Conservation (phyloP, 2,113 vertebrate genomes). For the Alligator sinensis region DNA sequence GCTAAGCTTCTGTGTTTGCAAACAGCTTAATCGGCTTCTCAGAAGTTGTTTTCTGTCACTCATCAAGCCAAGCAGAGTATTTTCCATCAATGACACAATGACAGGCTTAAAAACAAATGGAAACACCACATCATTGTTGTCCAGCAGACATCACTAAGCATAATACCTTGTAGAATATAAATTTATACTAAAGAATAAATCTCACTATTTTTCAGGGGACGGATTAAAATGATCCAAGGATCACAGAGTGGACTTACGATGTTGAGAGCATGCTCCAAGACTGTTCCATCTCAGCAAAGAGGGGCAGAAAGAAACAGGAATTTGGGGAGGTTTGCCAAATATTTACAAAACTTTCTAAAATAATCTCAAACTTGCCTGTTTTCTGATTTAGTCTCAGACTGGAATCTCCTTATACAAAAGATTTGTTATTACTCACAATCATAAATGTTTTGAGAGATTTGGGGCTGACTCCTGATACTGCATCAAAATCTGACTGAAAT, state of each 20-base stretch:
- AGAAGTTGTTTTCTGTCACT: constrained; percentile 56
- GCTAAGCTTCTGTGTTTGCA: constrained; percentile 22
- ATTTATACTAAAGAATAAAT: constrained; percentile 55
- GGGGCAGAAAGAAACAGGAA: constrained; percentile 21
- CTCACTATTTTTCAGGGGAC: constrained; percentile 34
- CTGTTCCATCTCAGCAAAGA: constrained; percentile 9
- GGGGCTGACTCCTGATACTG: neutral
- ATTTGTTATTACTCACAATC: neutral
- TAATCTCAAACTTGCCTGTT: neutral
- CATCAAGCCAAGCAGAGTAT: constrained; percentile 43
- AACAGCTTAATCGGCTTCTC: constrained; percentile 39
- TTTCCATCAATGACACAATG: constrained; percentile 39
- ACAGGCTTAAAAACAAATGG: constrained; percentile 59
- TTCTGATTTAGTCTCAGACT: neutral
- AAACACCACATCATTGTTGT: constrained; percentile 25
- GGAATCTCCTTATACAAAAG: neutral
- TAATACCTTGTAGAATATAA: constrained; percentile 41
- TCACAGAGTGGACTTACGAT: neutral
- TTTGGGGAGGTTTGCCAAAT: constrained; percentile 5
- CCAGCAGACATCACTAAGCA: constrained; percentile 34
- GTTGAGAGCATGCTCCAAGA: neutral
- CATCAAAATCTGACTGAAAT: neutral
- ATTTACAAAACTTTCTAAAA: neutral
- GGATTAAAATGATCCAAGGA: constrained; percentile 63
- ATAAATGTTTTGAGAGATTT: neutral